Conservation (phyloP, 2,888 invertebrate genomes). For the Eumacrocentrus americanus region DNA sequence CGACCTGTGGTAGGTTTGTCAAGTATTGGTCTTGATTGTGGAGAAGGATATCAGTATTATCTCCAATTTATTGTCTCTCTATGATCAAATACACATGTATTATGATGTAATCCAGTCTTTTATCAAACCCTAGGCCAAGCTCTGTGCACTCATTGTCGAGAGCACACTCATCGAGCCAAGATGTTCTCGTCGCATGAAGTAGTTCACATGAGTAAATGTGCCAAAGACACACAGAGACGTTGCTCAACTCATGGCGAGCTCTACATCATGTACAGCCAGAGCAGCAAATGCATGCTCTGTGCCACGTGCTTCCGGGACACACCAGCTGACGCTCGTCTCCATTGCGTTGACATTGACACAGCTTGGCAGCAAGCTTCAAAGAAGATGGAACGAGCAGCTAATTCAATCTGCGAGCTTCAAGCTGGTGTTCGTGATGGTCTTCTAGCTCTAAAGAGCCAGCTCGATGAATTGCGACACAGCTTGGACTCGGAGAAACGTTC, state of each 20-base stretch:
- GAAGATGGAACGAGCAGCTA: constrained; percentile 70
- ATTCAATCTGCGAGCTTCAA: constrained; percentile 67
- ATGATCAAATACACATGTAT: too few species aligned
- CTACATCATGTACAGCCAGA: constrained; percentile 76
- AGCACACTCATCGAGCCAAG: constrained; percentile 76
- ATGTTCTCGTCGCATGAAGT: constrained; percentile 79
- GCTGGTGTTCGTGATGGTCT: constrained; percentile 73
- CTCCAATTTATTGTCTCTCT: too few species aligned
- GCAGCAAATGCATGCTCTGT: constrained; percentile 74
- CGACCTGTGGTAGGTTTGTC: constrained; percentile 75
- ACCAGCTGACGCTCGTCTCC: constrained; percentile 70
- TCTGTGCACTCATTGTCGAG: constrained; percentile 72
- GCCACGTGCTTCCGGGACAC: constrained; percentile 77
- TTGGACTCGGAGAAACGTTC: constrained; percentile 71
- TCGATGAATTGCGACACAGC: constrained; percentile 72
- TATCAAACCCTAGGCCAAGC: constrained; percentile 71
- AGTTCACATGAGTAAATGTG: constrained; percentile 74
- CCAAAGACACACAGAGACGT: constrained; percentile 72
- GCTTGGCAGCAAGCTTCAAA: constrained; percentile 76
- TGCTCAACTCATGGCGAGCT: constrained; percentile 75
- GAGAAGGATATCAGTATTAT: too few species aligned
- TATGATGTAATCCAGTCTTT: too few species aligned
- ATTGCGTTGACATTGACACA: constrained; percentile 76
- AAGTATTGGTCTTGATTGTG: too few species aligned
- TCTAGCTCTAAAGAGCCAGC: constrained; percentile 69